Evolutionary conservation across 2,113 vertebrate species (phyloP).

Genomic region (Gymnogyps californianus): DNA sequence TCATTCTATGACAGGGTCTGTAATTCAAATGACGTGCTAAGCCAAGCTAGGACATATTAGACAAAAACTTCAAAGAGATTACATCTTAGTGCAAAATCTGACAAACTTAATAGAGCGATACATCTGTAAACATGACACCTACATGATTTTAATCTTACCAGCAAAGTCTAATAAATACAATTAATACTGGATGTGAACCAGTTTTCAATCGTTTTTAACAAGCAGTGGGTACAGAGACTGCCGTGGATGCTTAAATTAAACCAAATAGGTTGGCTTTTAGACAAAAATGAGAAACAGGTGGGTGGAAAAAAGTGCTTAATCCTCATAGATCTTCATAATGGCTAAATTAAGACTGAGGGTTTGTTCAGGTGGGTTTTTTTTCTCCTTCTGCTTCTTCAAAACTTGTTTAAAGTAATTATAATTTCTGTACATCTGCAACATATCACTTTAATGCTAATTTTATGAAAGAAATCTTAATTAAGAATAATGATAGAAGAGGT

Average conservation of each 20-base stretch:
- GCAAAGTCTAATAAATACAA: conserved; percentile 59
- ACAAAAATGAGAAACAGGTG: conserved; percentile 2
- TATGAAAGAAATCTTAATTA: conserved; percentile 55
- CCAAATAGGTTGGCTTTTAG: background rate
- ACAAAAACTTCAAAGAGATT: conserved; percentile 65
- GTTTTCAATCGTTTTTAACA: conserved; percentile 38
- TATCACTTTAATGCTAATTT: conserved; percentile 55
- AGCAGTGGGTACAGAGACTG: background rate
- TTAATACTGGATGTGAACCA: conserved; percentile 28
- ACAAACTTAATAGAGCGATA: conserved; percentile 50
- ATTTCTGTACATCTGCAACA: conserved; percentile 47
- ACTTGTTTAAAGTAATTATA: conserved; percentile 39
- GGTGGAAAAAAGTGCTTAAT: conserved; percentile 12
- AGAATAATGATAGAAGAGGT: conserved; percentile 48
- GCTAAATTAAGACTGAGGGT: conserved; percentile 37
- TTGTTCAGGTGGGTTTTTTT: background rate
- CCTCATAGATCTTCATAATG: conserved; percentile 38
- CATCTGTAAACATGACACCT: conserved; percentile 64
- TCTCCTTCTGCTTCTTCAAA: conserved; percentile 26
- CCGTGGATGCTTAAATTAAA: conserved; percentile 9
- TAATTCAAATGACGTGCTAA: conserved; percentile 66
- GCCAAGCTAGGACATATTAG: conserved; percentile 55
- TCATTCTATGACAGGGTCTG: conserved; percentile 34
- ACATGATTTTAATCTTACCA: conserved; percentile 65
- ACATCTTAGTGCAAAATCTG: conserved; percentile 57